Evolutionary conservation across 1,140 invertebrate genomes (phyloP), one percentile per base, ranked within the genome.

Genomic region (Drosophila burlai): DNA sequence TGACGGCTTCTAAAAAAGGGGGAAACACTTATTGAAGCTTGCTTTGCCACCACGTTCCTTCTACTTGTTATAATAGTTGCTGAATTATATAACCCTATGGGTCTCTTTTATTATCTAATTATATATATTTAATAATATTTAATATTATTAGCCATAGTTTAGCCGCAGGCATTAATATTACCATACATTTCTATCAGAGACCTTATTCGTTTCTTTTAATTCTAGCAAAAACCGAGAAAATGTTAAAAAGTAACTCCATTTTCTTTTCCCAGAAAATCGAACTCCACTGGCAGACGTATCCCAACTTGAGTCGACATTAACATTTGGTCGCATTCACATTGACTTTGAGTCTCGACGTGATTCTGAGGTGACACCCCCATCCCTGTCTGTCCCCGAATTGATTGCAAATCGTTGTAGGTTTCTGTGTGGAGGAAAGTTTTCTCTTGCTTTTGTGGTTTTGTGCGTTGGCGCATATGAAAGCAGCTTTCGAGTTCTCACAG

Each of bases 361-460:
- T 24, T 62, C 55, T 18, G 55, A 58, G 21, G 49, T 57, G 29
- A 62, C 29, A 54, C 46, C 60, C 29, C 58, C 62, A 63, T 29
- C 69, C 59, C 72, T 43, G 43, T n/a, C 52, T 55, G 52, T 40
- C 64, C 71, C 45, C 63, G 72, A 80, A 73, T 79, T 83, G 81
- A 83, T 83, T 79, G 81, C 81, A 83, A 83, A 83, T 80, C 71
- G 81, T 72, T 83, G 81, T 83, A 83, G 75, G 80, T 83, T 82
- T n/a, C n/a, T 59, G 64, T 67, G 62, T 50, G 59, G 43, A 74
- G 63, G 29, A 68, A 82, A 71, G 74, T 68, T 75, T 47, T 54
- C 72, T 68, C 58, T 78, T 66, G 68, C 38, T 61, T 69, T 61
- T 71, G 60, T 74, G 76, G 67, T 61, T 73, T 61, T 62, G 76